These are phyloP conservation scores for Mesorhabditis spiculigera DNA, from an alignment of 2,888 invertebrate genomes.

Conservation along the genomic window DNA sequence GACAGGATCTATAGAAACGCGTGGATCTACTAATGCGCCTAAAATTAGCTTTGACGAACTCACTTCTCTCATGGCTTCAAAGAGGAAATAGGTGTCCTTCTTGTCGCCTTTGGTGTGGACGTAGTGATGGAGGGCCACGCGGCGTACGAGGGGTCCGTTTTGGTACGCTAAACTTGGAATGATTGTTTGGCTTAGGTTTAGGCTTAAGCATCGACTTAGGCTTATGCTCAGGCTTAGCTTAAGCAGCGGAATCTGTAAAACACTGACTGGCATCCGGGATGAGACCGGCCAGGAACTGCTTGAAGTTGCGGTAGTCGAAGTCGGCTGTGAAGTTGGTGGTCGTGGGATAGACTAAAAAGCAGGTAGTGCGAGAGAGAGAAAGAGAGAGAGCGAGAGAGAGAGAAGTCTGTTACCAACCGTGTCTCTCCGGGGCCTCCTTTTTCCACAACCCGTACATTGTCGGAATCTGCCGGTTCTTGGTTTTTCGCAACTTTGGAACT, in stretches of 20 bases:
- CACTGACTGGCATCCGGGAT: slow-evolving; percentile 21
- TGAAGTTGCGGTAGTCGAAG: slow-evolving; percentile 16
- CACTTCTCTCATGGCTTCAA: slow-evolving; percentile 14
- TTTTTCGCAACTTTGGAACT: slow-evolving; percentile 4
- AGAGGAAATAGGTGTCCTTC: slow-evolving; percentile 20
- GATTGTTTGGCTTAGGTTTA: too few relatives aligned
- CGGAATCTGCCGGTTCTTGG: slow-evolving; percentile 7
- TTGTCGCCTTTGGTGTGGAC: slow-evolving; percentile 20
- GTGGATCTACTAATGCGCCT: too few relatives aligned
- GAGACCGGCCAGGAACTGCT: slow-evolving; percentile 19
- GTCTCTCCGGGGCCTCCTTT: neutral
- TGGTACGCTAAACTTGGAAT: neutral
- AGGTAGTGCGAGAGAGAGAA: neutral
- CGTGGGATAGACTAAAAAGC: slow-evolving; percentile 2
- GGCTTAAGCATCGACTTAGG: too few relatives aligned
- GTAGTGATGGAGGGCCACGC: slow-evolving; percentile 22
- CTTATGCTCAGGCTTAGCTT: neutral
- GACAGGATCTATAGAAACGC: too few relatives aligned
- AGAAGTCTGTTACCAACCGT: neutral
- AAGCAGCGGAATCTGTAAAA: neutral
- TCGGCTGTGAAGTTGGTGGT: slow-evolving; percentile 13
- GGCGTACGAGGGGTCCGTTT: slow-evolving; percentile 22
- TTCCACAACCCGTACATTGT: slow-evolving; percentile 15
- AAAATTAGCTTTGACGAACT: too few relatives aligned
- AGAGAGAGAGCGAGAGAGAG: neutral